Evolutionary conservation across 2,113 vertebrate genomes (phyloP), one percentile per base, ranked within the genome.

Genomic region (Elanoides forficatus): DNA sequence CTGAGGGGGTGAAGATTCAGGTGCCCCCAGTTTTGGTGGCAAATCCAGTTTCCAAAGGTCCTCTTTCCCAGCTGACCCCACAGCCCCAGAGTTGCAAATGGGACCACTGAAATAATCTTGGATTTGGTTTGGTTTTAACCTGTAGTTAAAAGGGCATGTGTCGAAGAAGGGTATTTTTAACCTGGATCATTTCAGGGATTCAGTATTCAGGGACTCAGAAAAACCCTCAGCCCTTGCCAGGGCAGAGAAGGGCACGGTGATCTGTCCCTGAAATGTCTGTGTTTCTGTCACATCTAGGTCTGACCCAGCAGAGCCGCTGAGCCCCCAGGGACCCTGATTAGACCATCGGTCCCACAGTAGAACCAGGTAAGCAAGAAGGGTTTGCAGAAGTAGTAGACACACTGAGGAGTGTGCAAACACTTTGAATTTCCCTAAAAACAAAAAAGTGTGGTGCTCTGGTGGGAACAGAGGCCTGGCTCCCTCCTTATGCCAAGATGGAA

Each of bases 361-460:
- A 34, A 83, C 66, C 2, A 8, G 43, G 11, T 47, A 43, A 91
- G 43, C 23, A 91, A 23, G 32, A 56, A 22, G 50, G 30, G 30
- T 68, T 82, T 88, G 34, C 36, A 73, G 47, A 68, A 15, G 7
- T 19, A 21, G 23, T 13, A 53, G 40, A 79, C 47, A 56, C 11
- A 73, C 5, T 1, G 2, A 59, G 17, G 14, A 84, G 29, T 0
- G 0, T 48, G 29, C 4, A 74, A 83, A 40, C 8, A 13, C 22
- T 81, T 75, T 3, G 3, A 7, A 47, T 59, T 86, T 81, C 79
- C 67, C 63, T 76, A 21, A 76, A 94, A 80, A 20, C 10, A 58
- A 59, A 90, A 19, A 13, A 22, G 20, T 7, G 14, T 27, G 6
- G 32, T 5, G 11, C 22, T 56, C 6, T 32, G 25, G 20, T 48